These are phyloP conservation scores for Bruchidius siliquastri DNA, from an alignment of 2,888 invertebrate genomes.

Conservation along the genomic window DNA sequence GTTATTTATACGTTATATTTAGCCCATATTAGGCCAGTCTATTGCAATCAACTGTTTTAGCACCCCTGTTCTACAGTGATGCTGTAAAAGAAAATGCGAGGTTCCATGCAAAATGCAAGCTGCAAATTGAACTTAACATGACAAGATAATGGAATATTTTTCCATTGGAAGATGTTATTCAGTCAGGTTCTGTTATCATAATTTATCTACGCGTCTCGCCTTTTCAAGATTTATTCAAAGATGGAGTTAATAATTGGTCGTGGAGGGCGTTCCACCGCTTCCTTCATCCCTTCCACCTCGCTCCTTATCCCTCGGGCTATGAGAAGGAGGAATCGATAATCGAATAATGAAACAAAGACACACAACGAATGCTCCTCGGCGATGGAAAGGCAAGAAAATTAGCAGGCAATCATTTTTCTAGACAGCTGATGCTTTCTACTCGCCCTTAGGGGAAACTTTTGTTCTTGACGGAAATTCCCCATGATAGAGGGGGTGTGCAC, in stretches of 20 bases:
- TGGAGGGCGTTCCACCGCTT: neutral
- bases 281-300: neutral
- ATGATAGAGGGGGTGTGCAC: neutral
- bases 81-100: no score
- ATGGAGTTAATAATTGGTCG: neutral
- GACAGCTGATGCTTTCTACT: slow-evolving; percentile 28
- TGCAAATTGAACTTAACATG: no score
- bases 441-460: slow-evolving; percentile 3
- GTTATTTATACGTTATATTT: no score
- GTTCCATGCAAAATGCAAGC: no score
- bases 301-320: neutral
- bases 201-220: neutral
- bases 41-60: no score
- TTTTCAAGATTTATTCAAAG: neutral
- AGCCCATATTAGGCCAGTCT: no score
- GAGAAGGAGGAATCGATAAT: slow-evolving; percentile 36
- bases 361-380: slow-evolving; percentile 11
- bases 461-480: neutral
- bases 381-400: slow-evolving; percentile 34
- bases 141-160: no score
- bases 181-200: neutral
- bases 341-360: slow-evolving; percentile 41
- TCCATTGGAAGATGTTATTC: no score
- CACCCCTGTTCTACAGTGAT: no score
- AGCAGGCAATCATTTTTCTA: slow-evolving; percentile 43